A percentile compares a stretch with the other conserved stretches of the same genome.
Evolutionary conservation across 2,113 vertebrate genomes (phyloP).

Genomic region (Panthera tigris): DNA sequence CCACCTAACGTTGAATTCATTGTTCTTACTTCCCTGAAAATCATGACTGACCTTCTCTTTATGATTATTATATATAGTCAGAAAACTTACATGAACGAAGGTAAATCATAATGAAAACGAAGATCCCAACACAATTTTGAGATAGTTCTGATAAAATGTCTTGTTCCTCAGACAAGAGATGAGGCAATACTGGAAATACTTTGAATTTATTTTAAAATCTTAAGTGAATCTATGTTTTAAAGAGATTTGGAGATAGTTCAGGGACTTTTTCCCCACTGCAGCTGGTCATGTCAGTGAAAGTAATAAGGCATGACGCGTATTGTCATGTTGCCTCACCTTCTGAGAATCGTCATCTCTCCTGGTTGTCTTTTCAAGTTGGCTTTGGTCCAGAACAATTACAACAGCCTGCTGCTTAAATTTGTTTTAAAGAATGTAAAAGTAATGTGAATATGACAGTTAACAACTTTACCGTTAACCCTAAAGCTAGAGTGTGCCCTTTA

Average conservation of each 20-base stretch:
- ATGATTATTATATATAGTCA: background rate
- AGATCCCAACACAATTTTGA: background rate
- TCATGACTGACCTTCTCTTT: background rate
- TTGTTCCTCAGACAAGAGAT: background rate
- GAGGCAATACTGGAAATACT: background rate
- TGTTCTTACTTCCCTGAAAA: background rate
- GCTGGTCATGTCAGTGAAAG: background rate
- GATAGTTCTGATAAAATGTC: background rate
- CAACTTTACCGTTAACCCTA: background rate
- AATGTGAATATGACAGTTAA: background rate
- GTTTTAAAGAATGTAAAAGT: background rate
- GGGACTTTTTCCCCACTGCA: accelerated
- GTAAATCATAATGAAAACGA: background rate
- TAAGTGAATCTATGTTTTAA: background rate
- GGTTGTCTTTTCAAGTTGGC: background rate
- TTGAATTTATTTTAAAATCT: background rate
- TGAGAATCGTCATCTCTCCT: background rate
- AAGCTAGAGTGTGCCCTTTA: background rate
- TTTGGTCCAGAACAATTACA: background rate
- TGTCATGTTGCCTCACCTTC: background rate
- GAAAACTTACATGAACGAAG: background rate
- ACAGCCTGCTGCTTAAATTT: background rate
- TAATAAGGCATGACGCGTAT: background rate
- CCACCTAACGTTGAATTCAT: background rate
- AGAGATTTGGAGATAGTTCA: background rate